Evolutionary conservation across 2,113 vertebrate species (phyloP).

Genomic region (Caretta caretta): DNA sequence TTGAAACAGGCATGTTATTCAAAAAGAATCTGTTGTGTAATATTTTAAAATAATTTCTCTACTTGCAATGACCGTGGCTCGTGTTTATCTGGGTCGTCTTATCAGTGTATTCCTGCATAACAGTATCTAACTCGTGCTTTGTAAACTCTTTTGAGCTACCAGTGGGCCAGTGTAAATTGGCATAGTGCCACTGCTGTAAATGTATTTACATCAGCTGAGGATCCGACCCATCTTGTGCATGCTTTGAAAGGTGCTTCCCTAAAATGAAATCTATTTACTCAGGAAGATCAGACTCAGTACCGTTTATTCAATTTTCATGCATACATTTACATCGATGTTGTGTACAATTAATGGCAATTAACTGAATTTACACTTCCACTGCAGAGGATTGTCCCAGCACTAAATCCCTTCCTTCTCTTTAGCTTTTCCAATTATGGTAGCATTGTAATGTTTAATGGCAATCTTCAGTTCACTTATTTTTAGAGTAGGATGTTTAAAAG

Average conservation of each 20-base stretch:
- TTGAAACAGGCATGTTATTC: background rate
- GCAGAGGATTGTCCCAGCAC: slow-evolving; percentile 11
- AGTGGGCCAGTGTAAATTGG: background rate
- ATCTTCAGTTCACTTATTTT: slow-evolving; percentile 28
- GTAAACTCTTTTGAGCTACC: background rate
- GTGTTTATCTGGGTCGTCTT: background rate
- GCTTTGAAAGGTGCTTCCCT: background rate
- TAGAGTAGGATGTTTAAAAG: slow-evolving; percentile 46
- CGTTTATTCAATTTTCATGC: background rate
- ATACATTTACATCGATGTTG: slow-evolving; percentile 1
- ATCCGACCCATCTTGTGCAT: background rate
- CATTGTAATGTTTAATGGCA: background rate
- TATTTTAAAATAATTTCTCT: background rate
- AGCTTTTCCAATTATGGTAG: slow-evolving; percentile 34
- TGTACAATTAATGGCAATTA: slow-evolving; percentile 52
- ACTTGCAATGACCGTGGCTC: background rate
- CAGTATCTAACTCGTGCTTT: background rate
- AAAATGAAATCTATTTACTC: background rate
- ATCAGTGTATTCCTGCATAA: background rate
- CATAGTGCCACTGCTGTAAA: fast-evolving
- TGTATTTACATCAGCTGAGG: background rate
- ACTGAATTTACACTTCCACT: slow-evolving; percentile 50
- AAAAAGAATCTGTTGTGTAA: background rate
- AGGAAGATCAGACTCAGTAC: background rate
- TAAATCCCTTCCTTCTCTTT: slow-evolving; percentile 11